Evolutionary conservation across 2,888 invertebrate genomes (phyloP).

Genomic region (Eledona agricola): DNA sequence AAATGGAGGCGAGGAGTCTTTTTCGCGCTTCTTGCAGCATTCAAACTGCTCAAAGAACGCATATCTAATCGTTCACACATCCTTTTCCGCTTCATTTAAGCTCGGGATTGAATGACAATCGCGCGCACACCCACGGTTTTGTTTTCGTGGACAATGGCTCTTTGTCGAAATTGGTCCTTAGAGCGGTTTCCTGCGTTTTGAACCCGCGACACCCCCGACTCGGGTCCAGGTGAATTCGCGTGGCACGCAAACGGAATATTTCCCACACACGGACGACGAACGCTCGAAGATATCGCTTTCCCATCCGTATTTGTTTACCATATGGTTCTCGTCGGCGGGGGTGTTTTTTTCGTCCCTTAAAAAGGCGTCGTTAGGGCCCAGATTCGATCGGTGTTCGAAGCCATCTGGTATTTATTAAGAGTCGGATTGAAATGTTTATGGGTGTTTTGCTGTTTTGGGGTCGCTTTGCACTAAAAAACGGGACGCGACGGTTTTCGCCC

Average conservation of each 20-base stretch:
- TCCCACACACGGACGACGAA: no score
- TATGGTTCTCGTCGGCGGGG: slow-evolving; percentile 45
- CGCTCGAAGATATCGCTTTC: slow-evolving; percentile 36
- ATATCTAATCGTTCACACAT: slow-evolving; percentile 38
- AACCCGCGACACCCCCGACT: no score
- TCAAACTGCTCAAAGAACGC: slow-evolving; percentile 8
- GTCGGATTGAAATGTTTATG: slow-evolving; percentile 50
- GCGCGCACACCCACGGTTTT: slow-evolving; percentile 12
- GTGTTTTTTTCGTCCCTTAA: slow-evolving; percentile 38
- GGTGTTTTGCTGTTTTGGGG: slow-evolving; percentile 40
- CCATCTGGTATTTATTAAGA: slow-evolving; percentile 53
- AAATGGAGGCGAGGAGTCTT: slow-evolving; percentile 6
- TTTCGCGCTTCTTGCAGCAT: slow-evolving; percentile 10
- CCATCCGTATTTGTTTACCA: slow-evolving; percentile 41
- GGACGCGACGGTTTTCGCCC: slow-evolving; percentile 1
- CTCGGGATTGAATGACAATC: slow-evolving; percentile 27
- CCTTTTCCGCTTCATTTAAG: slow-evolving; percentile 35
- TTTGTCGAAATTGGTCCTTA: slow-evolving; percentile 34
- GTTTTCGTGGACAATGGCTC: slow-evolving; percentile 13
- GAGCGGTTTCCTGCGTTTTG: no score
- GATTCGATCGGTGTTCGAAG: slow-evolving; percentile 28
- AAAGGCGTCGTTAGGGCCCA: slow-evolving; percentile 36
- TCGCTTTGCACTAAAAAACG: slow-evolving; percentile 26
- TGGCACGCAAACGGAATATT: no score
- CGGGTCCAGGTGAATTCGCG: no score